A percentile compares a stretch with the other conserved stretches of the same genome.
These are phyloP conservation scores for Leptinotarsa undecemlineata DNA, from an alignment of 1,140 invertebrate genomes.

Conservation along the genomic window DNA sequence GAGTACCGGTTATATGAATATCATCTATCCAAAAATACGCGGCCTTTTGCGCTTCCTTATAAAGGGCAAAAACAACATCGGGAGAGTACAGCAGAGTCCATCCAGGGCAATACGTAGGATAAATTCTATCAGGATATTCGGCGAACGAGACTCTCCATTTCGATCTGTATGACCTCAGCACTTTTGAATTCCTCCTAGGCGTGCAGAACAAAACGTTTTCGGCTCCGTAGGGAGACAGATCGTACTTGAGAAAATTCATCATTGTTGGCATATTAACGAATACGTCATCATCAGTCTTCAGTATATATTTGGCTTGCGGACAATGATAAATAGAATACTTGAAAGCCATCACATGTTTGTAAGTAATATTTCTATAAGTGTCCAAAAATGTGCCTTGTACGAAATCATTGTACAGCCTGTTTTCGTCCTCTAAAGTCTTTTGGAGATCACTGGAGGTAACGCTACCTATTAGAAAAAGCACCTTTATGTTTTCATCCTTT, in stretches of 20 bases:
- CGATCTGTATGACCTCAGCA: slow-evolving; percentile 67
- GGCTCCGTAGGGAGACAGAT: slow-evolving; percentile 63
- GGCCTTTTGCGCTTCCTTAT: slow-evolving; percentile 64
- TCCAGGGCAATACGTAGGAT: slow-evolving; percentile 72
- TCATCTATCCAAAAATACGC: slow-evolving; percentile 87
- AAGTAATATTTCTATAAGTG: slow-evolving; percentile 82
- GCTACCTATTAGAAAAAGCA: slow-evolving; percentile 73
- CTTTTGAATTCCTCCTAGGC: slow-evolving; percentile 55
- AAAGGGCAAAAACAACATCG: slow-evolving; percentile 70
- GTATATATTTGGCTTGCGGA: slow-evolving; percentile 69
- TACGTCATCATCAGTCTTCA: slow-evolving; percentile 81
- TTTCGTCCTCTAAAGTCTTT: slow-evolving; percentile 63
- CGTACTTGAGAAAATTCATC: slow-evolving; percentile 63
- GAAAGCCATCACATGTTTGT: slow-evolving; percentile 84
- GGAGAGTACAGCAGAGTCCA: slow-evolving; percentile 76
- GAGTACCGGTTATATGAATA: slow-evolving; percentile 76
- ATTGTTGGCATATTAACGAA: slow-evolving; percentile 73
- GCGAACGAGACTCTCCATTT: slow-evolving; percentile 77
- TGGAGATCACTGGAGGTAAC: slow-evolving; percentile 57
- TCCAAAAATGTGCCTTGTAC: slow-evolving; percentile 80
- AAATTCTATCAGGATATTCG: slow-evolving; percentile 68
- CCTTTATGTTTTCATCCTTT: slow-evolving; percentile 52
- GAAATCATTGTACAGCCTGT: slow-evolving; percentile 67
- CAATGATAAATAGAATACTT: slow-evolving; percentile 78
- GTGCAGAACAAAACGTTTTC: slow-evolving; percentile 66